These are phyloP conservation scores for Amaurobius ferox DNA, from an alignment of 2,888 invertebrate genomes.

Conservation along the genomic window DNA sequence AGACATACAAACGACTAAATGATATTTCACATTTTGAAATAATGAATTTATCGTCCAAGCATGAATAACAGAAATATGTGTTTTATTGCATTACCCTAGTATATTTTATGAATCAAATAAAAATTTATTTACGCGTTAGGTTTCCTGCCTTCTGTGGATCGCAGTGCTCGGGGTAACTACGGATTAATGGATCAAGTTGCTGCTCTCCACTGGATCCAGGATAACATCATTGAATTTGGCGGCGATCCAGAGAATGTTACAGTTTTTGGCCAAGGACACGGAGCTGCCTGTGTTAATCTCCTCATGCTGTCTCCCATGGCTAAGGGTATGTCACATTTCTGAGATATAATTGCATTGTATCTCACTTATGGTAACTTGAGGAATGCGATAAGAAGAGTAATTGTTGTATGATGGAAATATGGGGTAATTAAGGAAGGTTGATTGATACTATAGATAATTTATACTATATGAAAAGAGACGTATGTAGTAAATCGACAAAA, in stretches of 20 bases:
- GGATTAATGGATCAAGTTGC: conserved; percentile 98
- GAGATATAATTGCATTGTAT: too few relatives aligned
- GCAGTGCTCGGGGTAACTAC: conserved; percentile 83
- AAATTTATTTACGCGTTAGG: conserved; percentile 76
- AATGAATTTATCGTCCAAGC: not conserved
- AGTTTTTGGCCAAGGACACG: conserved; percentile 95
- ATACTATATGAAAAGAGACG: too few relatives aligned
- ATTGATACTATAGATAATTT: too few relatives aligned
- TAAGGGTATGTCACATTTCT: conserved; percentile 83
- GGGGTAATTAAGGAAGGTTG: too few relatives aligned
- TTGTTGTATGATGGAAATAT: too few relatives aligned
- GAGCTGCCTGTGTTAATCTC: conserved; percentile 97
- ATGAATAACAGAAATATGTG: not conserved
- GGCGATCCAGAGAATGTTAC: conserved; percentile 96
- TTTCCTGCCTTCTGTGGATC: conserved; percentile 78
- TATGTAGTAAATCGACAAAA: too few relatives aligned
- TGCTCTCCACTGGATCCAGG: conserved; percentile 96
- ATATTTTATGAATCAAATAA: not conserved
- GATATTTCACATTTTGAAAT: too few relatives aligned
- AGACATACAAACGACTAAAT: too few relatives aligned
- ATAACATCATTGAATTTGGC: conserved; percentile 95
- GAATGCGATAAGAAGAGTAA: too few relatives aligned
- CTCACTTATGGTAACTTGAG: too few relatives aligned
- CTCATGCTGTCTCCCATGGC: conserved; percentile 97
- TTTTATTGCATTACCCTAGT: not conserved